Percentiles rank a stretch among this genome's conserved stretches.
Conservation (phyloP, 2,113 vertebrate genomes). For the Phainopepla nitens region DNA sequence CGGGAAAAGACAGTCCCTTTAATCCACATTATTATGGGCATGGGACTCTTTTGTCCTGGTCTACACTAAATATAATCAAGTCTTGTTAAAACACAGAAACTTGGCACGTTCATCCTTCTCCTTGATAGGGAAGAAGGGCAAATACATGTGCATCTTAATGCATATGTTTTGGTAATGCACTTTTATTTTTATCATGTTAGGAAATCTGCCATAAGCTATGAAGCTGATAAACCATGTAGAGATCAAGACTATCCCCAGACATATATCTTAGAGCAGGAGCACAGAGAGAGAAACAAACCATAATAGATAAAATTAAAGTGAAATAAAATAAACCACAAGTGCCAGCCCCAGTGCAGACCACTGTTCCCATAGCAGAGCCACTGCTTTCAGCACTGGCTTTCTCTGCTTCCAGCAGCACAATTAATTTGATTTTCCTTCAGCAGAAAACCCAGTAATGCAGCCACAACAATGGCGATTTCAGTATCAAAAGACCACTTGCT, state of each 20-base stretch:
- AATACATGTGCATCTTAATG: neutral
- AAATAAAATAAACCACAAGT: no score
- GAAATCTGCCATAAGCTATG: neutral
- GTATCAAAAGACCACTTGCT: neutral
- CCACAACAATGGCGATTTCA: neutral
- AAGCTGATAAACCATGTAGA: neutral
- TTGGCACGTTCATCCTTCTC: neutral
- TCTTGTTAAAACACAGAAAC: neutral
- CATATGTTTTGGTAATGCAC: neutral
- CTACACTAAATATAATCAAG: neutral
- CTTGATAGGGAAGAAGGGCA: neutral
- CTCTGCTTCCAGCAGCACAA: neutral
- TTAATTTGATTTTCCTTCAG: accelerated
- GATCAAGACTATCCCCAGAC: neutral
- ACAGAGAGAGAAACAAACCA: neutral
- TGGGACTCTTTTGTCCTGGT: neutral
- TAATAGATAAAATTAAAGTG: no score
- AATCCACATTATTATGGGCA: neutral
- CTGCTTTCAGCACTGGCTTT: neutral
- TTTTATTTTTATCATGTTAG: neutral
- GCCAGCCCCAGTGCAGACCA: neutral
- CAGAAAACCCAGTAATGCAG: neutral
- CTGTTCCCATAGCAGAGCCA: neutral
- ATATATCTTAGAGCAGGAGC: neutral
- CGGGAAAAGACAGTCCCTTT: neutral